A percentile compares a stretch with the other conserved stretches of the same genome.
Conservation (phyloP, 2,797 vertebrate genomes). For the Acridotheres tristis region DNA sequence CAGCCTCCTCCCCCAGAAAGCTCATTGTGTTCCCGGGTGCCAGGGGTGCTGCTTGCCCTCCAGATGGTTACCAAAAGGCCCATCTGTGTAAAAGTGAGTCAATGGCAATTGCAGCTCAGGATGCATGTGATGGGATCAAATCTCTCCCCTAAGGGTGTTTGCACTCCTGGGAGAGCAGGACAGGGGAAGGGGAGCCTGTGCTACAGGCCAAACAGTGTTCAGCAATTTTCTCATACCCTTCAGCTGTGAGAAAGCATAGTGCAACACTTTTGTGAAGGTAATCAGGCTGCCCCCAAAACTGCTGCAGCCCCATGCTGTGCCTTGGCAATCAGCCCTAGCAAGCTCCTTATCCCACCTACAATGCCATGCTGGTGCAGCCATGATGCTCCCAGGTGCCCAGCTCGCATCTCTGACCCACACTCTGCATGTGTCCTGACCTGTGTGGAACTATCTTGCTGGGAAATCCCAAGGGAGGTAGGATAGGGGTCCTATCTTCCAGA, state of each 20-base stretch:
- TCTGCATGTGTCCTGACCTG: neutral
- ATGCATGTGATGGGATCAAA: neutral
- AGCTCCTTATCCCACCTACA: neutral
- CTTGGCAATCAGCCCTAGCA: neutral
- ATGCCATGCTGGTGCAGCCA: neutral
- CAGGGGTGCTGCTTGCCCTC: neutral
- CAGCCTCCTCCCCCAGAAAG: neutral
- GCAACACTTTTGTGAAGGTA: neutral
- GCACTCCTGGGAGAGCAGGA: neutral
- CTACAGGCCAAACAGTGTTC: neutral
- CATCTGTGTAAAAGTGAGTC: conserved; percentile 16
- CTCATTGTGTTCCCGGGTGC: neutral
- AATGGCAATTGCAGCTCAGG: neutral
- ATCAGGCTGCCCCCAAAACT: neutral
- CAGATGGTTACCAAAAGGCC: neutral
- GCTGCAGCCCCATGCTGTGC: neutral
- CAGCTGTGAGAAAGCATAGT: fast-evolving
- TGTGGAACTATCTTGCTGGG: neutral
- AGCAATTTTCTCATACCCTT: neutral
- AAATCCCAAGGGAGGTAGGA: neutral
- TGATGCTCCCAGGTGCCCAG: neutral
- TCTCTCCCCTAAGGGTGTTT: neutral
- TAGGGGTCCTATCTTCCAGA: neutral
- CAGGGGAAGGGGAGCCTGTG: neutral
- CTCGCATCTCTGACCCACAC: neutral